Percentiles rank a stretch among this genome's conserved stretches.
These are phyloP conservation scores for Gymnoscopelus braueri DNA, from an alignment of 2,797 vertebrate genomes.

Conservation along the genomic window DNA sequence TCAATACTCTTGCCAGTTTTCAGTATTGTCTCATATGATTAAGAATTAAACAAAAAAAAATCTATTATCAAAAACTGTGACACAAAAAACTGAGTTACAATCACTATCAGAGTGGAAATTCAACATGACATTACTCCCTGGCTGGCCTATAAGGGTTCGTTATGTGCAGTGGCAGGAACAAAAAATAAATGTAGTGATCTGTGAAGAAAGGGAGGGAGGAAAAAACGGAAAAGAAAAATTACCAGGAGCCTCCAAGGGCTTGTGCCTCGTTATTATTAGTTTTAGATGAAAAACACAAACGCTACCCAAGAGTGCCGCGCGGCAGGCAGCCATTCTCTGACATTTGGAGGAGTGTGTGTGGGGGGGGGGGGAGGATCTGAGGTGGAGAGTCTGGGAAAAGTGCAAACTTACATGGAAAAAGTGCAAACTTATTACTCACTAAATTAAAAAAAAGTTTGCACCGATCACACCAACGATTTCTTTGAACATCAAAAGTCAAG, in stretches of 20 bases:
- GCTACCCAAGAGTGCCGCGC: constrained; percentile 58
- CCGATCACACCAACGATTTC: too few species aligned
- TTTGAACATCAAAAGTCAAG: too few species aligned
- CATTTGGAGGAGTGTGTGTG: constrained; percentile 64
- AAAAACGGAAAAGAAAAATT: constrained; percentile 63
- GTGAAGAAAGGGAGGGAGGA: constrained; percentile 51
- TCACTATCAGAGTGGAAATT: constrained; percentile 67
- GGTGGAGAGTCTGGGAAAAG: constrained; percentile 32
- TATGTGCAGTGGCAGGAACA: constrained; percentile 55
- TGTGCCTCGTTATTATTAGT: constrained; percentile 76
- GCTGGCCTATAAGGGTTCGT: constrained; percentile 65
- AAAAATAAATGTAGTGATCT: constrained; percentile 68
- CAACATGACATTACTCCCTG: constrained; percentile 64
- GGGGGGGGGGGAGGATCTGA: constrained; percentile 18
- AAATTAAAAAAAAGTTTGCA: constrained; percentile 1
- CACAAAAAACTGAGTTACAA: constrained; percentile 56
- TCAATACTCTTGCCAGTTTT: constrained; percentile 33
- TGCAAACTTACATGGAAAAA: constrained; percentile 3
- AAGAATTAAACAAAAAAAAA: constrained; percentile 45
- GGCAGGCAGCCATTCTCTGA: constrained; percentile 55
- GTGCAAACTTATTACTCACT: background rate
- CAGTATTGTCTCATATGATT: constrained; percentile 36
- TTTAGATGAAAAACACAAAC: constrained; percentile 78
- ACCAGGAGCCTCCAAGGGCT: constrained; percentile 68
- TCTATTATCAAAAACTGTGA: constrained; percentile 56